A percentile compares a stretch with the other conserved stretches of the same genome.
Conservation (phyloP, 2,113 vertebrate genomes). For the Myxocyprinus asiaticus region DNA sequence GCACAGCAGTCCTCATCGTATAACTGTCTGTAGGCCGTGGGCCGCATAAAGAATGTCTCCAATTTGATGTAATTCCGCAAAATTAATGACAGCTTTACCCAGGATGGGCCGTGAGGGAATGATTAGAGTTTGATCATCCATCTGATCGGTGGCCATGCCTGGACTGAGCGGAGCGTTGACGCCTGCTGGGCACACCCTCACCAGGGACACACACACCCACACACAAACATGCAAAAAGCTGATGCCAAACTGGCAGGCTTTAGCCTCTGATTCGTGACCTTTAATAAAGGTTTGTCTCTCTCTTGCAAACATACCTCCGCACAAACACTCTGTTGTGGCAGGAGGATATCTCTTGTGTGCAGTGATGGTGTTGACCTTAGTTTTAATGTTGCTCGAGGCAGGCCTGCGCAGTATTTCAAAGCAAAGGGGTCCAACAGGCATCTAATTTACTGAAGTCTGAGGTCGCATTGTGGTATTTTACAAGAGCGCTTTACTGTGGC, state of each 20-base stretch:
- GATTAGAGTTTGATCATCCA: conserved; percentile 98
- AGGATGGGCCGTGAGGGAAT: conserved; percentile 92
- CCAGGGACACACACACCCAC: conserved; percentile 65
- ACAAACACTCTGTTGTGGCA: conserved; percentile 39
- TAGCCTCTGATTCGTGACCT: conserved; percentile 41
- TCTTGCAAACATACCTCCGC: conserved; percentile 53
- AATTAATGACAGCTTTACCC: conserved; percentile 98
- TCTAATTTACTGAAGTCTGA: conserved; percentile 69
- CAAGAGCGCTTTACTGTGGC: conserved; percentile 75
- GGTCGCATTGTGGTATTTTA: conserved; percentile 71
- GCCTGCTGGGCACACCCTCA: conserved; percentile 72
- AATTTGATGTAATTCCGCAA: conserved; percentile 98
- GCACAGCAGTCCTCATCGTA: conserved; percentile 94
- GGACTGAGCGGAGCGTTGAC: conserved; percentile 56
- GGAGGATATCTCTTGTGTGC: conserved; percentile 61
- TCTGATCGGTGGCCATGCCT: conserved; percentile 89
- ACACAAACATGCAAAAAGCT: conserved; percentile 48
- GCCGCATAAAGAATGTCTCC: conserved; percentile 97
- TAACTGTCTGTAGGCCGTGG: conserved; percentile 92
- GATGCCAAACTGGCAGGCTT: conserved; percentile 57
- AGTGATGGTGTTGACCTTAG: conserved; percentile 56
- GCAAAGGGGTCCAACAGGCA: conserved; percentile 70
- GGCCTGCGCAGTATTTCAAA: conserved; percentile 68
- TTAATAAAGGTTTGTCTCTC: conserved; percentile 32
- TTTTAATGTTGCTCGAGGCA: conserved; percentile 62